A percentile compares a stretch with the other conserved stretches of the same genome.
phyloP scores from a whole-genome alignment of 2,888 invertebrate species.

The Digitonthophagus gazella region DNA sequence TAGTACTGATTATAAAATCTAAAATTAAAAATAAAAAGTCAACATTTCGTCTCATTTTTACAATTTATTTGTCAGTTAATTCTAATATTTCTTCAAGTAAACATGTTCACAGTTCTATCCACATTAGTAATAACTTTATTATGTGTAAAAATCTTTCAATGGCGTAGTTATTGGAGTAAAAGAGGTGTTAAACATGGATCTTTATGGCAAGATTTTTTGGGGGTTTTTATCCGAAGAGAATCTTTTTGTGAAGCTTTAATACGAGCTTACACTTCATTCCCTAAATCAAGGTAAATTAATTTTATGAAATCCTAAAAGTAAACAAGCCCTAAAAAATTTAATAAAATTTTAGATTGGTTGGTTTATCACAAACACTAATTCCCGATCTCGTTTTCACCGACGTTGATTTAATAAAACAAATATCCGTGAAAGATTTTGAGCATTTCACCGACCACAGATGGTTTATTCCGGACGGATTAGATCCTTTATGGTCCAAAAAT shows the following conservation, averaged over 20 bases:
- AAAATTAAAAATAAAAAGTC: too few relatives aligned
- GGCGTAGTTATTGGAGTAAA: not conserved
- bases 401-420: not conserved
- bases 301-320: too few relatives aligned
- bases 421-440: constrained; percentile 57
- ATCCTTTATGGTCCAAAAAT: constrained; percentile 54
- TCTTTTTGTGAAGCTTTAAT: not conserved
- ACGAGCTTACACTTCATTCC: not conserved
- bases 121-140: not conserved
- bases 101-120: not conserved
- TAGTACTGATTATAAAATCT: too few relatives aligned
- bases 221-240: not conserved
- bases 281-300: not conserved
- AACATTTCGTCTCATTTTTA: too few relatives aligned
- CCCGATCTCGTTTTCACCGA: not conserved
- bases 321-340: not conserved
- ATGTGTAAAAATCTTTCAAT: not conserved
- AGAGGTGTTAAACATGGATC: not conserved
- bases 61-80: too few relatives aligned
- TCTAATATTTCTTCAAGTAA: not conserved
- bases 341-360: not conserved
- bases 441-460: constrained; percentile 54
- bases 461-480: constrained; percentile 41
- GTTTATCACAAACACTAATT: not conserved
- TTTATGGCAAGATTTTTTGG: not conserved